Conservation (phyloP, 1,140 invertebrate genomes). For the Trinorchestia longiramus region DNA sequence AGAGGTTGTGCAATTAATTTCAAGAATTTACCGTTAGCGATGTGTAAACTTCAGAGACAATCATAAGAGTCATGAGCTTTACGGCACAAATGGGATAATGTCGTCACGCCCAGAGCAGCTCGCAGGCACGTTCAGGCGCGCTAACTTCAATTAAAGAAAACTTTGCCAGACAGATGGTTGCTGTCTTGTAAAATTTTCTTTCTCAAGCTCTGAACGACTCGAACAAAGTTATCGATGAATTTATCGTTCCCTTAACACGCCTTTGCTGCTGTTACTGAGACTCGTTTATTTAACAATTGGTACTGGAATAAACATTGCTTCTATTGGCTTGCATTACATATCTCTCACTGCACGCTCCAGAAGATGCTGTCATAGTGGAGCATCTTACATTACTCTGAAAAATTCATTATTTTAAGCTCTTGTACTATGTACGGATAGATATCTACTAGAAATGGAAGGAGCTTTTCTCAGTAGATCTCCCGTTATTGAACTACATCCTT, state of each 20-base stretch:
- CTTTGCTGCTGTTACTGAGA: not conserved
- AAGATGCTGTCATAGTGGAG: no score
- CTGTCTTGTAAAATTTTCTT: not conserved
- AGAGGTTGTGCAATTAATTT: constrained; percentile 1
- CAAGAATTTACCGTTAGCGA: not conserved
- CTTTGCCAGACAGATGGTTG: not conserved
- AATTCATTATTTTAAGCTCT: no score
- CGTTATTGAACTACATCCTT: no score
- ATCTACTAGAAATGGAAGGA: no score
- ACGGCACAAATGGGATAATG: not conserved
- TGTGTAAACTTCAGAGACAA: not conserved
- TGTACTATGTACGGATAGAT: no score
- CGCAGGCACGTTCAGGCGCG: not conserved
- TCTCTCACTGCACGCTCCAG: no score
- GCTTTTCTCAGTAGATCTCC: no score
- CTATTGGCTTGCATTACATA: not conserved
- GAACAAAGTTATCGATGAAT: not conserved
- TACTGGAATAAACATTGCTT: not conserved
- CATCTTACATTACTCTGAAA: no score
- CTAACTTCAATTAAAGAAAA: constrained; percentile 1
- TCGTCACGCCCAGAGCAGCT: not conserved
- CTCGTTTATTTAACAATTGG: not conserved
- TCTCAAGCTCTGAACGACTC: not conserved
- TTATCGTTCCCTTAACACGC: not conserved
- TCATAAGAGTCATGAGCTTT: not conserved